Conservation (phyloP, 2,113 vertebrate species). For the Channa maculata region DNA sequence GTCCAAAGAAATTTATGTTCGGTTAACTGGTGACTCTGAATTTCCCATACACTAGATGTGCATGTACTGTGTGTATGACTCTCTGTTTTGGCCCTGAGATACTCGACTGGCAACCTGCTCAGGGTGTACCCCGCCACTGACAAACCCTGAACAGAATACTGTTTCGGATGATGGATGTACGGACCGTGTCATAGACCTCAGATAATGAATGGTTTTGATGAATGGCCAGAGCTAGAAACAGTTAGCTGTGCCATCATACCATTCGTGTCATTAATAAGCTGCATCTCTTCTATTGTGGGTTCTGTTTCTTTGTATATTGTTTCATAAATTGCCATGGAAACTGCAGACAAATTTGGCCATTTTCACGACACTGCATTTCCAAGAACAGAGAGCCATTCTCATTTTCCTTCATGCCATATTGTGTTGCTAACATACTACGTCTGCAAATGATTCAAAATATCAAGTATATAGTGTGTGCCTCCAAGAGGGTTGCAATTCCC, state of each 20-base stretch:
- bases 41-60: too few relatives aligned
- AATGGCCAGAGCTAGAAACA: not conserved
- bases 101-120: too few relatives aligned
- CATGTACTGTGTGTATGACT: too few relatives aligned
- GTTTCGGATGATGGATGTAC: too few relatives aligned
- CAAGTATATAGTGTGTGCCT: not conserved
- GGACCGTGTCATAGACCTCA: too few relatives aligned
- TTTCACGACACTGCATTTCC: slow-evolving; percentile 16
- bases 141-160: too few relatives aligned
- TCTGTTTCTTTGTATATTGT: not conserved
- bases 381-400: not conserved
- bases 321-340: slow-evolving; percentile 15
- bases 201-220: slow-evolving; percentile 14
- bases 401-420: slow-evolving; percentile 10
- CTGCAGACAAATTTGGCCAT: not conserved
- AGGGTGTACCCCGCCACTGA: too few relatives aligned
- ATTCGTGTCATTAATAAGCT: not conserved
- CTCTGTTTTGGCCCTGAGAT: too few relatives aligned
- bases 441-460: slow-evolving; percentile 18
- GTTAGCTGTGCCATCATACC: not conserved
- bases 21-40: too few relatives aligned
- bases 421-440: not conserved
- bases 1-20: too few relatives aligned
- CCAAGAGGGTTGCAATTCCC: slow-evolving; percentile 11
- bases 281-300: not conserved